Evolutionary conservation across 2,797 vertebrate genomes (phyloP), one percentile per base, ranked within the genome.

Genomic region (Thripadectes ignobilis): DNA sequence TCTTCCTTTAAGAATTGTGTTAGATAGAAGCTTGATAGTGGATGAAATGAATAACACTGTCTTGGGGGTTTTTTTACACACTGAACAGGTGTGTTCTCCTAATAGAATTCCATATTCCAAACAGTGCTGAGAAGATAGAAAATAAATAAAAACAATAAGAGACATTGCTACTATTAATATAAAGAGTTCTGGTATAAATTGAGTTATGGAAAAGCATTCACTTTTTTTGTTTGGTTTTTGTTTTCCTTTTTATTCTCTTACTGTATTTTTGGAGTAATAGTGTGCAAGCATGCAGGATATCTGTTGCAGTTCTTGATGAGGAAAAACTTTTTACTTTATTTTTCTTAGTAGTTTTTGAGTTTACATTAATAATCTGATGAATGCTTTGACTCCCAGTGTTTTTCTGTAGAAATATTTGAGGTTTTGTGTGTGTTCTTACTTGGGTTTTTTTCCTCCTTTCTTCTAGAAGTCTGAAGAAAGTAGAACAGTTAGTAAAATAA

Each of bases 391-490:
- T 80, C 10, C 4, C 9, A 26, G 2, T 48, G 26, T 39, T 3
- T 66, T 27, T 69, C 17, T 84, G 2, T 30, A 69, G 55, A 87
- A 85, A n/a, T 78, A 77, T 43, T 84, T 84, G 48, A 67, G 46
- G 0, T 24, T 88, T 73, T 84, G 14, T 8, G 0, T 65, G 4
- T 69, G 41, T 67, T 23, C 66, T 95, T 65, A 95, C 30, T 49
- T 65, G 49, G 4, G 17, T 68, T 92, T 88, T 96, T 91, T 52
- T 9, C 6, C 20, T 66, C 24, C 71, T 81, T 76, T 92, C 81
- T 94, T 91, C 29, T 89, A 98, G 98, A 95, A 92, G 45, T 94
- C 93, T 88, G 93, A 93, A 88, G 96, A 96, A 91, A 95, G 81
- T 62, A 73, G 34, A 89, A 68, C 49, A n/a, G 84, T 77, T 49